Evolutionary conservation across 2,888 invertebrate species (phyloP).

Genomic region (Busseola fusca): DNA sequence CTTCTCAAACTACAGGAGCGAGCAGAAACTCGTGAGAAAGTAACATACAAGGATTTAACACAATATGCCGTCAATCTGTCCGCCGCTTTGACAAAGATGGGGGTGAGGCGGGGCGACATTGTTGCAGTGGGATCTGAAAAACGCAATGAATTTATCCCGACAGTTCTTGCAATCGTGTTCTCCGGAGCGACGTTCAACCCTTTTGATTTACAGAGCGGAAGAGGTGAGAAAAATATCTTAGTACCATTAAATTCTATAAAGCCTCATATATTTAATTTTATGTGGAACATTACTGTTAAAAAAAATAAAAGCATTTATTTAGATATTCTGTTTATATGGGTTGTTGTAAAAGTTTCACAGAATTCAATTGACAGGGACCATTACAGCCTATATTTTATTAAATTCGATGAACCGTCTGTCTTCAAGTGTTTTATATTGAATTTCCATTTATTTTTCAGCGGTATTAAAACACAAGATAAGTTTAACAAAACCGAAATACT

Average conservation of each 20-base stretch:
- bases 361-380: neutral
- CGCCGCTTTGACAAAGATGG: constrained; percentile 82
- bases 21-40: constrained; percentile 84
- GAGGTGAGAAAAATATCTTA: constrained; percentile 69
- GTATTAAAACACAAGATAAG: constrained; percentile 90
- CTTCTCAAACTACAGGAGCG: constrained; percentile 81
- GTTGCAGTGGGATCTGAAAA: constrained; percentile 90
- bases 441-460: constrained; percentile 78
- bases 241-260: constrained; percentile 51
- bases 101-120: constrained; percentile 85
- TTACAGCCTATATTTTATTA: neutral
- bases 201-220: constrained; percentile 72
- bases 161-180: constrained; percentile 86
- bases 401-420: neutral
- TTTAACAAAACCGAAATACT: constrained; percentile 90
- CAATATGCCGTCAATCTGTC: constrained; percentile 87
- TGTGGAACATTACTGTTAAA: constrained; percentile 11
- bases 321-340: too few relatives aligned
- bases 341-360: neutral
- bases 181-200: constrained; percentile 78
- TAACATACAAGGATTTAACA: constrained; percentile 86
- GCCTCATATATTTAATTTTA: constrained; percentile 52
- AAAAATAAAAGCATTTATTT: constrained; percentile 2
- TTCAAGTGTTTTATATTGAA: constrained; percentile 5
- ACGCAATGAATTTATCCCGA: constrained; percentile 86